Conservation (phyloP, 2,888 invertebrate genomes). For the Smittia aterrima region DNA sequence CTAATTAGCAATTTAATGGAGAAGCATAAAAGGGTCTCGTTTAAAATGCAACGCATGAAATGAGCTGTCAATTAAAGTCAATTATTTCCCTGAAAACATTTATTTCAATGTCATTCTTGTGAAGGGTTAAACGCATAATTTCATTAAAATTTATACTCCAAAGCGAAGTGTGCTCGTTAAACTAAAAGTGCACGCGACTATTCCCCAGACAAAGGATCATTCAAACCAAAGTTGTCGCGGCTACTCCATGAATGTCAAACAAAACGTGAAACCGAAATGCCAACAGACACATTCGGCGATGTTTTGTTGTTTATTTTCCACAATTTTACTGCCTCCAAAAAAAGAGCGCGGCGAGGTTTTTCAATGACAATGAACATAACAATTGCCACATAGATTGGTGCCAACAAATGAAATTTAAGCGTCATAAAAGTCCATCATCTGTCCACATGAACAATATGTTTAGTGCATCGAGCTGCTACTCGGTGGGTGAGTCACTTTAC, state of each 20-base stretch:
- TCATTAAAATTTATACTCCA: background rate
- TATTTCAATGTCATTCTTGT: too few relatives aligned
- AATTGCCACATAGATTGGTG: background rate
- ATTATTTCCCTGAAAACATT: background rate
- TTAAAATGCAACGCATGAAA: background rate
- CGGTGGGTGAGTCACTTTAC: constrained; percentile 25
- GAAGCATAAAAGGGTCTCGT: background rate
- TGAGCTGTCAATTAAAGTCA: constrained; percentile 22
- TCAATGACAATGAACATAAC: background rate
- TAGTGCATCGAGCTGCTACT: too few relatives aligned
- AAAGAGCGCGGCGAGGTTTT: background rate
- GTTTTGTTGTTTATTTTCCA: background rate
- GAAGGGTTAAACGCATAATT: background rate
- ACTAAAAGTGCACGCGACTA: background rate
- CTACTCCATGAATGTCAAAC: constrained; percentile 31
- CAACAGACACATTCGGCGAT: background rate
- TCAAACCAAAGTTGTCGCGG: constrained; percentile 3
- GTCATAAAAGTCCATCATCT: constrained; percentile 31
- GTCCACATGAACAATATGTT: background rate
- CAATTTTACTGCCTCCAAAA: background rate
- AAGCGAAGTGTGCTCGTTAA: background rate
- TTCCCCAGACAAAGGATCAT: background rate
- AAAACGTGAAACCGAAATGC: constrained; percentile 16
- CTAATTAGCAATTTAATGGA: background rate
- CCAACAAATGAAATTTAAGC: background rate